Conservation (phyloP, 2,797 vertebrate species). For the Bradypodion pumilum region DNA sequence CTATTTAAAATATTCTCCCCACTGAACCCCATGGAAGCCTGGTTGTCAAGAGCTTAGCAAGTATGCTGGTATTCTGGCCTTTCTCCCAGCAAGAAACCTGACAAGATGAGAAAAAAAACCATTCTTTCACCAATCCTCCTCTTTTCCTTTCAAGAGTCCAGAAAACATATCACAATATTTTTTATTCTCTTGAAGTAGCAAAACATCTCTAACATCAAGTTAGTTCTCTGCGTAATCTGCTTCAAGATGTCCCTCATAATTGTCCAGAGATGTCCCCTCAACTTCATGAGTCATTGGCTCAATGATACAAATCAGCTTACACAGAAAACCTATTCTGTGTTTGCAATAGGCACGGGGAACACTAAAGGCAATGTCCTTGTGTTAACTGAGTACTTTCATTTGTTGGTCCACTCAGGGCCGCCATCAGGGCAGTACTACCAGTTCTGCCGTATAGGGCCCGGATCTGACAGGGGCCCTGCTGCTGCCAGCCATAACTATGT, state of each 20-base stretch:
- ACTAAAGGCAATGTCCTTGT: not conserved
- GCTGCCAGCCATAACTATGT: no score
- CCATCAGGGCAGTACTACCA: no score
- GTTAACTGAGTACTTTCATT: constrained; percentile 10
- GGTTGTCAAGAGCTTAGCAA: not conserved
- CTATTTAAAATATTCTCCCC: not conserved
- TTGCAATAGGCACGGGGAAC: not conserved
- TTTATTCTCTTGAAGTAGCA: not conserved
- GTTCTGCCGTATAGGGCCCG: no score
- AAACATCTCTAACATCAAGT: constrained; percentile 3
- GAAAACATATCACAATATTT: not conserved
- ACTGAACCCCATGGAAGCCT: not conserved
- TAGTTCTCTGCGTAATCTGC: constrained; percentile 7
- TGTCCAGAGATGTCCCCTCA: not conserved
- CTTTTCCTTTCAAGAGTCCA: not conserved
- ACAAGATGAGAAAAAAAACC: not conserved
- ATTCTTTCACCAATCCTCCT: not conserved
- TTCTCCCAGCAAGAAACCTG: not conserved
- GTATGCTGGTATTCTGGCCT: no score
- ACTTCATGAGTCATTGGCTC: not conserved
- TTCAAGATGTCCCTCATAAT: constrained; percentile 2
- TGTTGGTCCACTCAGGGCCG: not conserved
- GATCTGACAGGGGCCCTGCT: no score
- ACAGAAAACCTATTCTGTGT: not conserved
- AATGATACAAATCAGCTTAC: constrained; percentile 11